phyloP scores from a whole-genome alignment of 1,140 invertebrate genomes.

The Drosophila santomea region DNA sequence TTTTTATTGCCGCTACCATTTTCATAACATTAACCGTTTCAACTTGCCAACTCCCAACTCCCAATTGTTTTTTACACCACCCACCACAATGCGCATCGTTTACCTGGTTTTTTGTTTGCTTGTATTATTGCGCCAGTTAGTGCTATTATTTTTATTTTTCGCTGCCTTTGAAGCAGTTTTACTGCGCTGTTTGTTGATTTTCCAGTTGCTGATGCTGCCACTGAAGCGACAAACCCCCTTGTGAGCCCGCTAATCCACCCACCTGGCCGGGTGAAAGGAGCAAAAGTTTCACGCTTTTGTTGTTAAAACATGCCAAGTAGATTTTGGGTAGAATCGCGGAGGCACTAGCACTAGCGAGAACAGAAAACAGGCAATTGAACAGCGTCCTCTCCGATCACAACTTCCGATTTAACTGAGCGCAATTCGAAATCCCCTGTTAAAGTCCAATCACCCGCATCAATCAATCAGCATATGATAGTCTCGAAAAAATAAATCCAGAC shows the following conservation, averaged over 20 bases:
- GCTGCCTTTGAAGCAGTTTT: constrained; percentile 53
- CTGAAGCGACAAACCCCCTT: constrained; percentile 33
- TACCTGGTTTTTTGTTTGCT: constrained; percentile 47
- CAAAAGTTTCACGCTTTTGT: constrained; percentile 61
- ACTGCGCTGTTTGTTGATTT: constrained; percentile 61
- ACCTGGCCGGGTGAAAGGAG: constrained; percentile 25
- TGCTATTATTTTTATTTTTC: constrained; percentile 35
- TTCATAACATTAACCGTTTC: constrained; percentile 78
- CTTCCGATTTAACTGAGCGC: background rate
- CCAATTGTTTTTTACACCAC: background rate
- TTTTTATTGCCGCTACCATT: constrained; percentile 71
- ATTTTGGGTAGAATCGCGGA: background rate
- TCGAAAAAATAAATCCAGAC: constrained; percentile 42
- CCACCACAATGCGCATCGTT: constrained; percentile 36
- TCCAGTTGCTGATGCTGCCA: constrained; percentile 53
- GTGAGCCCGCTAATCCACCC: constrained; percentile 23
- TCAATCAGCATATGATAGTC: constrained; percentile 70
- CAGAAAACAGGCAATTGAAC: constrained; percentile 41
- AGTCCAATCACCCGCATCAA: constrained; percentile 44
- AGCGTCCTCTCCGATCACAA: constrained; percentile 7
- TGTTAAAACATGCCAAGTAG: constrained; percentile 45
- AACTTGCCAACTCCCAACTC: background rate
- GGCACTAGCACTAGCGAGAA: constrained; percentile 25
- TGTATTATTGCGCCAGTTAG: constrained; percentile 56
- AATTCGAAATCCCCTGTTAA: constrained; percentile 1